Evolutionary conservation across 2,888 invertebrate genomes (phyloP).

Genomic region (Rhopalosiphum nymphaeae): DNA sequence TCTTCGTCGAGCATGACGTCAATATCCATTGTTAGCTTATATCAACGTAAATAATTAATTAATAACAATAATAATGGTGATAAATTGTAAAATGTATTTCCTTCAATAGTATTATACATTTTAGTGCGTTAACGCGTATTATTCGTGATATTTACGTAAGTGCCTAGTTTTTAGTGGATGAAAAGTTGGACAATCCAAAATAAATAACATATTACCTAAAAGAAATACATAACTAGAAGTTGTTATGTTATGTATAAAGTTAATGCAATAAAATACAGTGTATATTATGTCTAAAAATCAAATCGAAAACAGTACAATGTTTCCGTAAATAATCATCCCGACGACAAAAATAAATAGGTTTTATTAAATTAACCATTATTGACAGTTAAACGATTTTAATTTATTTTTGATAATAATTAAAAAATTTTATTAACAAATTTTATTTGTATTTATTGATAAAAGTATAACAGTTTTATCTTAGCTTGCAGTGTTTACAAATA

Average conservation of each 20-base stretch:
- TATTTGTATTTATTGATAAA: background rate
- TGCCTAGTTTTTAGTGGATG: background rate
- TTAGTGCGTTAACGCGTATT: background rate
- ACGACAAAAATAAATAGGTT: background rate
- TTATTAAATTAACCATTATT: background rate
- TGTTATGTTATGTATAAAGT: background rate
- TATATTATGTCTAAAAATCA: background rate
- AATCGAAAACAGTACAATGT: background rate
- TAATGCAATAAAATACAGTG: background rate
- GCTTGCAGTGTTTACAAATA: too few relatives aligned
- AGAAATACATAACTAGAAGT: background rate
- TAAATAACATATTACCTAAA: background rate
- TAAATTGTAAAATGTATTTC: background rate
- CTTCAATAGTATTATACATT: background rate
- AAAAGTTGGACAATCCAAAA: background rate
- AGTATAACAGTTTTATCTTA: background rate
- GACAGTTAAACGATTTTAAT: background rate
- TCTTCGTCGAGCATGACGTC: constrained; percentile 12
- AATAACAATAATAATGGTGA: background rate
- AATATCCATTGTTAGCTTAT: background rate
- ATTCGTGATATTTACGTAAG: background rate
- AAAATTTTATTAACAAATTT: background rate
- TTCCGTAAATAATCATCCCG: background rate
- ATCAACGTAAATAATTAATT: background rate
- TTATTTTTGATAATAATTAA: background rate